Evolutionary conservation across 2,113 vertebrate genomes (phyloP).

Genomic region (Formicarius rufipectus): DNA sequence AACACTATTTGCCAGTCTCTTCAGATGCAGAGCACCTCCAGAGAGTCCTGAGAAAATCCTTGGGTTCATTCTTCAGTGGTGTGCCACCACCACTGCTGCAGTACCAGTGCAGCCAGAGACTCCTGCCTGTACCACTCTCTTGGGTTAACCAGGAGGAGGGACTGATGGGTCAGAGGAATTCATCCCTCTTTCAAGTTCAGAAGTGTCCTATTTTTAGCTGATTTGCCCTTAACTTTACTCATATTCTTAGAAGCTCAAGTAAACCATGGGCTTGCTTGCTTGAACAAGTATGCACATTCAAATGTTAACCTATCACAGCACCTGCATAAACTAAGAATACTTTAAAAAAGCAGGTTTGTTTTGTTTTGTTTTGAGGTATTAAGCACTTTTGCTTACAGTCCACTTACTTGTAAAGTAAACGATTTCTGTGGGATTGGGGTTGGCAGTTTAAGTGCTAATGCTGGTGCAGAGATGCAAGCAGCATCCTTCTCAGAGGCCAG

Average conservation of each 20-base stretch:
- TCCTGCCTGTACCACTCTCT: not conserved
- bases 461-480: conserved; percentile 76
- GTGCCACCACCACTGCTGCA: not conserved
- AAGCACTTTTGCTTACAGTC: not conserved
- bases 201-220: not conserved
- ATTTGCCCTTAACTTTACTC: not conserved
- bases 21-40: not conserved
- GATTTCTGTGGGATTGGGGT: conserved; percentile 86
- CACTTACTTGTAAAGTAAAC: conserved; percentile 81
- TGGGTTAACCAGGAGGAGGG: not conserved
- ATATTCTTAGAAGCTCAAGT: not conserved
- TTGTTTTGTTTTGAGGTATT: not conserved
- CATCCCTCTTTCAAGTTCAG: not conserved
- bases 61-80: not conserved
- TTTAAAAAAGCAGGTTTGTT: not conserved
- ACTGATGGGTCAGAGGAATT: not conserved
- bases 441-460: conserved; percentile 83
- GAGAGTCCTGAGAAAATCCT: not conserved
- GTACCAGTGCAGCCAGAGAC: not conserved
- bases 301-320: not conserved
- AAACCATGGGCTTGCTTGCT: not conserved
- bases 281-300: not conserved
- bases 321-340: not conserved
- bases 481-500: conserved; percentile 84
- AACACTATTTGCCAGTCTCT: not conserved